Percentiles rank a stretch among this genome's conserved stretches.
Conservation (phyloP, 2,113 vertebrate species). For the Actinemys pallida region DNA sequence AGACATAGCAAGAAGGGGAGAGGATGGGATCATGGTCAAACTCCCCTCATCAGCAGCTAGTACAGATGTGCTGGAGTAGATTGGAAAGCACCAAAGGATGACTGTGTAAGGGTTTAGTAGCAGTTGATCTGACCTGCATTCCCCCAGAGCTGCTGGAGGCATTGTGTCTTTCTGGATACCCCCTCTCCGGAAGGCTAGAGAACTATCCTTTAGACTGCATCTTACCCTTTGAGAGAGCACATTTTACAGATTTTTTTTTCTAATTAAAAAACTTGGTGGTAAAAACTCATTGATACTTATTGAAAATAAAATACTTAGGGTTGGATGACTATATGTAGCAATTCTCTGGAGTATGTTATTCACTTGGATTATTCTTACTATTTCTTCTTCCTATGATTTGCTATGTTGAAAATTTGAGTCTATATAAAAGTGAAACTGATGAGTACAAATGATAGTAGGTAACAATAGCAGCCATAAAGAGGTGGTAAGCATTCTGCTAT, state of each 20-base stretch:
- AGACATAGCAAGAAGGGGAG: not conserved
- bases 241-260: not conserved
- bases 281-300: not conserved
- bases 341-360: not conserved
- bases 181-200: not conserved
- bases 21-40: not conserved
- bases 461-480: not conserved
- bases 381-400: not conserved
- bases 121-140: not conserved
- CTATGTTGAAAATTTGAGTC: not conserved
- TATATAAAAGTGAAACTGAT: constrained; percentile 4
- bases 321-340: not conserved
- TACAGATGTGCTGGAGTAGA: not conserved
- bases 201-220: not conserved
- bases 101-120: not conserved
- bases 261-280: not conserved
- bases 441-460: not conserved
- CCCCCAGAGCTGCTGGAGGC: not conserved
- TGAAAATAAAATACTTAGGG: not conserved
- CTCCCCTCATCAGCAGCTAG: not conserved
- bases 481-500: not conserved
- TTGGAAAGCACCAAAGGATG: not conserved
- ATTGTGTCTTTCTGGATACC: rapidly evolving
- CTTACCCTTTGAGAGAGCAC: not conserved
- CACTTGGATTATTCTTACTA: not conserved